Base-by-base conservation (phyloP, 92 coral and sea anemone genomes). In the Virgularia gustaviana region DNA sequence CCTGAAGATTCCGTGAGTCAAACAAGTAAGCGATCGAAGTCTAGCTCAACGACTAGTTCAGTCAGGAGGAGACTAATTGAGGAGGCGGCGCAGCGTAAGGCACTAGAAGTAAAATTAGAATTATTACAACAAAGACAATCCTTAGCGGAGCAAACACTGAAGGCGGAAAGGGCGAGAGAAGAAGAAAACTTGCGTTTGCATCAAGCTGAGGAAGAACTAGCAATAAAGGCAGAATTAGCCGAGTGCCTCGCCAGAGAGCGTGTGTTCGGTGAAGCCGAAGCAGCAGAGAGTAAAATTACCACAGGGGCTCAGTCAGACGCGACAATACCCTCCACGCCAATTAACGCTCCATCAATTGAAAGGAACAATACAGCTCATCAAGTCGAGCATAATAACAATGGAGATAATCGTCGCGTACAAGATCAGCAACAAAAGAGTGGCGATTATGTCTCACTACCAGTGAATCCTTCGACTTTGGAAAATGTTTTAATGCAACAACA, bases 401-500 rank as follows among this genome's bases (percentile, higher is more conserved):
- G 32, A 56, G 33, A 15, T 27, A 4, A 27, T 16, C 9, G n/a
- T 27, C 1, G 32, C 29, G 32, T 37, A 22, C 27, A 56, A 27
- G n/a, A n/a, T n/a, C n/a, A n/a, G n/a, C 63, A 22, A 22, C 63
- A 23, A 56, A 27, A 1, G 8, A 56, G 27, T 43, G 51, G 20
- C 1, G 2, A 16, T 2, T 22, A 16, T 16, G n/a, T 13, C 13
- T 13, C 20, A 2, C 51, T 13, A 43, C 51, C 51, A 43, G 20
- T 13, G 51, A 4, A 22, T 43, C n/a, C 34, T 28, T 56, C 32
- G 24, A 56, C 33, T 24, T 56, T 56, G 63, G 32, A 56, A 27
- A 37, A 56, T 22, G 12, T 56, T 12, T 56, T 56, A 9, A 56
- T 4, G 54, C 87, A 83, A 49, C 83, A 80, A 55, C 85, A 80